Conservation (phyloP, 1,140 invertebrate species). For the Phenacoccus solenopsis region DNA sequence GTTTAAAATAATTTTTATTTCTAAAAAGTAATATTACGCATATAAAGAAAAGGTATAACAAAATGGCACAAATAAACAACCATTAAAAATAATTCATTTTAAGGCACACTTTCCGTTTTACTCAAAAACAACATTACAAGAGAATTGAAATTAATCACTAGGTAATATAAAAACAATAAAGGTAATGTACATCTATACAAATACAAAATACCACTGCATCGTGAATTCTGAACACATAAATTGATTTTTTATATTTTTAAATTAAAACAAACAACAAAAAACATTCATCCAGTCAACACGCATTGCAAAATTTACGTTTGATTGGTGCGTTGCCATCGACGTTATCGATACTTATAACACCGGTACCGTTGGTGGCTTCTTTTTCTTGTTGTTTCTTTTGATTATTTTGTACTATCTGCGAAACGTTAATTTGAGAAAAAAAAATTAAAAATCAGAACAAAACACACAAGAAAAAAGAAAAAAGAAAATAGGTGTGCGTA, state of each 20-base stretch:
- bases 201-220: neutral
- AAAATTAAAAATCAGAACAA: too few species aligned
- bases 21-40: neutral
- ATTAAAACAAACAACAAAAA: too few species aligned
- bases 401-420: neutral
- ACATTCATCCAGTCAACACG: neutral
- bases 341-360: neutral
- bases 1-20: neutral
- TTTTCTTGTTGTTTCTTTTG: neutral
- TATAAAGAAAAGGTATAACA: neutral
- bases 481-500: conserved; percentile 30
- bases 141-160: neutral
- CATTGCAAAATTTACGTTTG: neutral
- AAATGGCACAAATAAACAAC: neutral
- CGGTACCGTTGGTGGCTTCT: neutral
- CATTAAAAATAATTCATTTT: neutral
- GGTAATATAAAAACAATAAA: too few species aligned
- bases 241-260: too few species aligned
- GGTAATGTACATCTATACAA: neutral
- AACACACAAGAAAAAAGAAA: too few species aligned
- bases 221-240: neutral
- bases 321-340: neutral
- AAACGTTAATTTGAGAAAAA: too few species aligned
- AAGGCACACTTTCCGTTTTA: neutral
- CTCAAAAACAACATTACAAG: neutral